A percentile compares a stretch with the other conserved stretches of the same genome.
phyloP scores from a whole-genome alignment of 2,888 invertebrate genomes.

The Drosophila mimetica region DNA sequence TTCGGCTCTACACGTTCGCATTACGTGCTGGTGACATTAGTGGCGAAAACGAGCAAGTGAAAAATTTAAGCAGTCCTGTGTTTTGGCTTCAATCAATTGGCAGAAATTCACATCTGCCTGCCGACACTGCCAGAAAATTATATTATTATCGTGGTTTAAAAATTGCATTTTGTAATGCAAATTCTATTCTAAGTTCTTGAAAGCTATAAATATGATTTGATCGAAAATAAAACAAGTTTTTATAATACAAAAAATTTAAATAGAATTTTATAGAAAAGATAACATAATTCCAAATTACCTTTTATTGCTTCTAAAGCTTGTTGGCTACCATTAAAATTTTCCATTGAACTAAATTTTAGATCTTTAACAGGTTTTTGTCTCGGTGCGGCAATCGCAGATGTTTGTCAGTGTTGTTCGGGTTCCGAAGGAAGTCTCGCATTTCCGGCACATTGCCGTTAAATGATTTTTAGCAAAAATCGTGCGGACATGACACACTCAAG shows the following conservation, averaged over 20 bases:
- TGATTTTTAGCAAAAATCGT: constrained; percentile 80
- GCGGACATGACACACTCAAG: constrained; percentile 80
- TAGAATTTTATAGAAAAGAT: too few relatives aligned
- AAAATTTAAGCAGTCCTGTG: constrained; percentile 66
- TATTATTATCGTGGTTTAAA: too few relatives aligned
- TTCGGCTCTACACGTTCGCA: constrained; percentile 58
- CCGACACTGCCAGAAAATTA: constrained; percentile 1
- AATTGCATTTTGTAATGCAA: too few relatives aligned
- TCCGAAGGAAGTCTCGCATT: constrained; percentile 54
- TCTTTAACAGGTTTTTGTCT: neutral
- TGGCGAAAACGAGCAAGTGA: constrained; percentile 63
- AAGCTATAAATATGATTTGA: too few relatives aligned
- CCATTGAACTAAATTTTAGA: neutral
- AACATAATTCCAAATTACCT: too few relatives aligned
- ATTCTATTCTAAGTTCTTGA: too few relatives aligned
- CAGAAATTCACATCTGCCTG: constrained; percentile 55
- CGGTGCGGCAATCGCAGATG: constrained; percentile 27
- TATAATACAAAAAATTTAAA: too few relatives aligned
- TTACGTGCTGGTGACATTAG: constrained; percentile 72
- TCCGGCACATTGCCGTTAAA: constrained; percentile 73
- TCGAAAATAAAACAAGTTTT: too few relatives aligned
- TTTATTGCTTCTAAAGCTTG: too few relatives aligned
- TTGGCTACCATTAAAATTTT: neutral
- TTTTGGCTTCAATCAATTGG: constrained; percentile 68
- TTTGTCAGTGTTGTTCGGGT: constrained; percentile 30